phyloP scores from a whole-genome alignment of 2,797 vertebrate genomes.

The Acipenser ruthenus region DNA sequence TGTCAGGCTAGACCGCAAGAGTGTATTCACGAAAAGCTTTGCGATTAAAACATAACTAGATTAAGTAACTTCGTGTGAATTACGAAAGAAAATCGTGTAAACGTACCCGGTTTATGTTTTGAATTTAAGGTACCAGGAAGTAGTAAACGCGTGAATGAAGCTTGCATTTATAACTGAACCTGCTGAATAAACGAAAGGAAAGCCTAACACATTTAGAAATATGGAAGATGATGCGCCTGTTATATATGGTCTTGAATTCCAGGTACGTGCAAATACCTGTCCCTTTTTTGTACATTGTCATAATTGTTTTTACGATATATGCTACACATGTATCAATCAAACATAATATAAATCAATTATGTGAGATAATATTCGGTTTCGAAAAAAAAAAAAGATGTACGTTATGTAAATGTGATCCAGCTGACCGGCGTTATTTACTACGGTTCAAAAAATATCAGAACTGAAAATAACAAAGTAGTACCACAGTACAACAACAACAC shows the following conservation, averaged over 20 bases:
- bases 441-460: too few species aligned
- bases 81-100: neutral
- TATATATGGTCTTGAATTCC: slow-evolving; percentile 94
- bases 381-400: too few species aligned
- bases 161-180: neutral
- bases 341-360: too few species aligned
- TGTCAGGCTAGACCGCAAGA: fast-evolving
- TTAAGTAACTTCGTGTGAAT: neutral
- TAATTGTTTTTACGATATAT: too few species aligned
- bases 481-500: too few species aligned
- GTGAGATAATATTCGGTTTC: too few species aligned
- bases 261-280: slow-evolving; percentile 53
- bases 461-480: too few species aligned
- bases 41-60: slow-evolving; percentile 18
- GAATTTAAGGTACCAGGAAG: neutral
- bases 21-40: slow-evolving; percentile 36
- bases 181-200: slow-evolving; percentile 2
- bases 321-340: too few species aligned
- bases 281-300: too few species aligned
- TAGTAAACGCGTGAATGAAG: slow-evolving; percentile 7
- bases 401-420: too few species aligned
- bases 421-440: too few species aligned
- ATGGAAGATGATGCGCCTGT: slow-evolving; percentile 97
- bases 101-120: too few species aligned
- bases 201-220: neutral